Base-by-base conservation (phyloP, 30 jellyfish, hydroid and myxozoan genomes). In the Cassiopea xamachana region DNA sequence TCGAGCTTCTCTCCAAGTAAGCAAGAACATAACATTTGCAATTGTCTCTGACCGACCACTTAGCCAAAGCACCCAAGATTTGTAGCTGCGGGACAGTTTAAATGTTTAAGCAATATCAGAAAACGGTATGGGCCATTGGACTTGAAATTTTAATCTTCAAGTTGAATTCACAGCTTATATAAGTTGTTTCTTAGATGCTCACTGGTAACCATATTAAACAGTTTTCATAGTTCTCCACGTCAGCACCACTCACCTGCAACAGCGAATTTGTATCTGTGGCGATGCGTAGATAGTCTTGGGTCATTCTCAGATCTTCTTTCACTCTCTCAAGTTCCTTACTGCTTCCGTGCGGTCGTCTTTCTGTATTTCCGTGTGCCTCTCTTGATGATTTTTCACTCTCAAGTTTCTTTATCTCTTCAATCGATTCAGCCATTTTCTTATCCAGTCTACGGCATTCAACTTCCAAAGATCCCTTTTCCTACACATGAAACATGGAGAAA, bases 201-300 rank as follows among this genome's bases (percentile, higher is more conserved):
- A 27, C 39, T 27, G 0, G 39, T 27, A 55, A 10, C 64, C 12
- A 55, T 10, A 55, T 55, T 10, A 55, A 55, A 55, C 7, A 55
- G 10, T 55, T 55, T 55, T 3, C 10, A 55, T 55, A 55, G 39
- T 27, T 27, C 39, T 27, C 39, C 39, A 27, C 69, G 14, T 64
- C 27, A 14, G 27, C 43, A 5, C 17, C 13, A 43, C 48, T 59
- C 89, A 94, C 98, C 97, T 94, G 98, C 19, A 94, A 79, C 43
- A 86, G 91, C 1, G 97, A 58, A 82, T 91, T 90, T 45, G 93
- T 91, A 49, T 90, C 95, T 44, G 97, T 91, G 7, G 98, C 98
- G 17, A 90, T 80, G 69, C 97, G 81, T n/a, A 94, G 82, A 88
- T 86, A 76, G 10, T 94, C 97, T 77, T 94, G 98, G 0, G 93